These are phyloP conservation scores for Coreoperca whiteheadi DNA, from an alignment of 2,113 vertebrate species.

Conservation along the genomic window DNA sequence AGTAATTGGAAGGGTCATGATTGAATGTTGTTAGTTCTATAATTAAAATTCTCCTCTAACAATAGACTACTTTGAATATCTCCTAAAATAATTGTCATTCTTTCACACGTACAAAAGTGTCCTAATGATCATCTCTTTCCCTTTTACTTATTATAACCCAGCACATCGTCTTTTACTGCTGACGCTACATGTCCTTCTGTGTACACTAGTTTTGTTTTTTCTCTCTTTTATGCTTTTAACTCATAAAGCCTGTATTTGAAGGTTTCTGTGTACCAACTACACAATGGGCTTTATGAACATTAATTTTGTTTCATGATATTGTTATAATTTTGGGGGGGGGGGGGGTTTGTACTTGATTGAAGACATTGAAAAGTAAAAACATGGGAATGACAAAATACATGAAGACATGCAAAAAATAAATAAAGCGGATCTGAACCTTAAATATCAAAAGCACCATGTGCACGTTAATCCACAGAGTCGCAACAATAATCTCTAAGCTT, in stretches of 20 bases:
- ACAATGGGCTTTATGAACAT: conserved; percentile 14
- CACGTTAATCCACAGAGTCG: conserved; percentile 22
- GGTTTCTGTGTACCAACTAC: not conserved
- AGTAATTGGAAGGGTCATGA: conserved; percentile 78
- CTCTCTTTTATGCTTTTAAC: conserved; percentile 11
- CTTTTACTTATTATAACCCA: conserved; percentile 31
- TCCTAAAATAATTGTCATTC: conserved; percentile 55
- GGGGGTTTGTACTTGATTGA: not conserved
- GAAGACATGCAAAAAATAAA: conserved; percentile 11
- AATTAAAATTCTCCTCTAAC: conserved; percentile 69
- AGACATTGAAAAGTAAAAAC: conserved; percentile 17
- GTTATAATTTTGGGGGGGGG: not conserved
- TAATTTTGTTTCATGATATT: not conserved
- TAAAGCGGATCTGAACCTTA: not conserved
- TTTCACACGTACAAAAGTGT: conserved; percentile 21
- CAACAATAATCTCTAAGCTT: conserved; percentile 24
- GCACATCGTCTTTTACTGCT: conserved; percentile 16
- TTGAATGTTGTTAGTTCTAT: conserved; percentile 69
- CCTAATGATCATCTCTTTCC: conserved; percentile 48
- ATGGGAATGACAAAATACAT: not conserved
- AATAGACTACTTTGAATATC: conserved; percentile 67
- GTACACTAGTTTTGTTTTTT: not conserved
- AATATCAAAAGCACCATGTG: conserved; percentile 26
- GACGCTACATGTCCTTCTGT: conserved; percentile 15
- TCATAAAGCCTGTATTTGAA: conserved; percentile 15